Percentiles rank a stretch among this genome's conserved stretches.
Evolutionary conservation across 2,797 vertebrate species (phyloP).

Genomic region (Lacerta bilineata): DNA sequence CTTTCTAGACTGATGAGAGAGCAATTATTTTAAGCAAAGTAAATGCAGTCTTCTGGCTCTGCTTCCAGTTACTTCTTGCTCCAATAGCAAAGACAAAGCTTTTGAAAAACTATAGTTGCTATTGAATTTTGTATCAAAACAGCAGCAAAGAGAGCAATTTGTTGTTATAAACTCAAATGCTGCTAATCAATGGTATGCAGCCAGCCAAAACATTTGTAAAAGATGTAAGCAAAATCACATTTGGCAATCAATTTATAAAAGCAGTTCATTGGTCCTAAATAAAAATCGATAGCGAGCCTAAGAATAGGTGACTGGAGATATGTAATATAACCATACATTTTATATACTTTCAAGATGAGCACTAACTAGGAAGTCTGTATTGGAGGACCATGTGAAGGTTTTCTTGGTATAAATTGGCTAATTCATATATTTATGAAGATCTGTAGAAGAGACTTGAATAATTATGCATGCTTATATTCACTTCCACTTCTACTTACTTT

Average conservation of each 20-base stretch:
- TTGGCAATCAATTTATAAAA: conserved; percentile 59
- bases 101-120: conserved; percentile 58
- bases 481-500: neutral
- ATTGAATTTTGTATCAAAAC: conserved; percentile 74
- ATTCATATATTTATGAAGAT: conserved; percentile 8
- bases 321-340: conserved; percentile 44
- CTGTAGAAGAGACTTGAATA: neutral
- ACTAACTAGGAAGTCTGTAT: conserved; percentile 34
- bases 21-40: conserved; percentile 70
- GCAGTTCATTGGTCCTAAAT: conserved; percentile 60
- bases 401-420: neutral
- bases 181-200: conserved; percentile 68
- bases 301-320: conserved; percentile 15
- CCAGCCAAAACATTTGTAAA: conserved; percentile 64
- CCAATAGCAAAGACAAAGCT: conserved; percentile 52
- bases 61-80: conserved; percentile 66
- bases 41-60: conserved; percentile 65
- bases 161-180: conserved; percentile 65
- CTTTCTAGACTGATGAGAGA: conserved; percentile 68
- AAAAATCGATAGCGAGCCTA: conserved; percentile 36
- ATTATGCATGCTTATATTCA: neutral
- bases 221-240: conserved; percentile 68
- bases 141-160: conserved; percentile 66
- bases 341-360: conserved; percentile 1
- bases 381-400: conserved; percentile 28